Evolutionary conservation across 2,113 vertebrate genomes (phyloP), one percentile per base, ranked within the genome.

Genomic region (Vulpes vulpes): DNA sequence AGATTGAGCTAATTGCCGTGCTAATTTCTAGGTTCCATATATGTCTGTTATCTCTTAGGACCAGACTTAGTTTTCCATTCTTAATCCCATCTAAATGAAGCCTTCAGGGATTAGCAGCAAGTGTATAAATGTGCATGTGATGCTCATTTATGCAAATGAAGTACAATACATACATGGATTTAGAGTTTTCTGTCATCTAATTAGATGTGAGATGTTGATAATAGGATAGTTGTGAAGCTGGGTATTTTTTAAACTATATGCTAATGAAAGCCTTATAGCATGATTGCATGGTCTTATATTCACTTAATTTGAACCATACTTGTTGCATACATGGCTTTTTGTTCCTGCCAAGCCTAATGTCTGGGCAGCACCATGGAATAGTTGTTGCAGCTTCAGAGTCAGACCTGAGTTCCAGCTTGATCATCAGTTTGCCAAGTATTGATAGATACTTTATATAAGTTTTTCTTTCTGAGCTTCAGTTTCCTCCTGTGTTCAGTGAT

Each of bases 111-210:
- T 19, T 78, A 62, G n/a, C n/a, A 94, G 67, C 62, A 79, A 83
- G 53, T 88, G 0, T 95, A 14, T 60, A 95, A 17, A 69, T 78
- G 12, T 55, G 32, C 59, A 23, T 62, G 38, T 69, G 71, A 51
- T 95, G 38, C 69, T 83, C 27, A 49, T 83, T 94, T 88, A 71
- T 78, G 38, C n/a, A 91, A 73, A 76, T 67, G 55, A 97, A 89
- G 22, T 53, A 73, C 22, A 83, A 49, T 79, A 9, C n/a, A 49
- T 83, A 27, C 27, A 35, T 64, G 22, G n/a, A 81, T 59, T 89
- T 71, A 90, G 49, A 64, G 16, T 85, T 90, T 80, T 95, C 11
- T 65, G 2, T 85, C n/a, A 30, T 86, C 88, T 91, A 51, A 89
- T 86, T 93, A 53, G 57, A 67, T 86, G 30, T 83, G 10, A 88